Percentiles rank a stretch among this genome's conserved stretches.
These are phyloP conservation scores for Mya arenaria DNA, from an alignment of 1,140 invertebrate species.

Conservation along the genomic window DNA sequence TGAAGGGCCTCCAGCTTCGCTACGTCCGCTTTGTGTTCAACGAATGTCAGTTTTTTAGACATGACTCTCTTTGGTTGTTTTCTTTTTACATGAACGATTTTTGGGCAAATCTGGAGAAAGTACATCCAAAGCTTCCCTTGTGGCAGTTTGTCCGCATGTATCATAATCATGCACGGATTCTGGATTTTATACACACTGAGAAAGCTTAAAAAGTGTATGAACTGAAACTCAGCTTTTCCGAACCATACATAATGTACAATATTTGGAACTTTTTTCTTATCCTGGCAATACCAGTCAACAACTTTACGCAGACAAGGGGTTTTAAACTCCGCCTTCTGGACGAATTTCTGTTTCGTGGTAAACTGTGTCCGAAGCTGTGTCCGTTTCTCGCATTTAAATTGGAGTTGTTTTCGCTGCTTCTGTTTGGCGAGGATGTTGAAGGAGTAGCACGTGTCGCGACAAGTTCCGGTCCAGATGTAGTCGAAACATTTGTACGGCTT, in stretches of 20 bases:
- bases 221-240: conserved; percentile 46
- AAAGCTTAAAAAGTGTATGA: conserved; percentile 52
- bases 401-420: conserved; percentile 45
- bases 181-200: conserved; percentile 47
- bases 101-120: conserved; percentile 45
- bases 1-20: conserved; percentile 60
- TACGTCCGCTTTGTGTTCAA: conserved; percentile 66
- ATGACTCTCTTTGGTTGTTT: conserved; percentile 56
- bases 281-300: conserved; percentile 43
- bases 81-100: conserved; percentile 57
- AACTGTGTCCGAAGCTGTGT: conserved; percentile 25
- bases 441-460: conserved; percentile 42
- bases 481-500: conserved; percentile 48
- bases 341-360: conserved; percentile 44
- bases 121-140: conserved; percentile 59
- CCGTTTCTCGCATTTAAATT: conserved; percentile 47
- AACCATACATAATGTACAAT: conserved; percentile 58
- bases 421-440: conserved; percentile 47
- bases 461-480: conserved; percentile 46
- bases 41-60: conserved; percentile 51
- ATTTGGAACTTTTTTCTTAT: conserved; percentile 42
- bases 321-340: conserved; percentile 23
- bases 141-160: conserved; percentile 60
- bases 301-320: conserved; percentile 28
- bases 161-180: conserved; percentile 60